Percentiles rank a stretch among this genome's conserved stretches.
Conservation (phyloP, 2,888 invertebrate species). For the Metallyticus violacea region DNA sequence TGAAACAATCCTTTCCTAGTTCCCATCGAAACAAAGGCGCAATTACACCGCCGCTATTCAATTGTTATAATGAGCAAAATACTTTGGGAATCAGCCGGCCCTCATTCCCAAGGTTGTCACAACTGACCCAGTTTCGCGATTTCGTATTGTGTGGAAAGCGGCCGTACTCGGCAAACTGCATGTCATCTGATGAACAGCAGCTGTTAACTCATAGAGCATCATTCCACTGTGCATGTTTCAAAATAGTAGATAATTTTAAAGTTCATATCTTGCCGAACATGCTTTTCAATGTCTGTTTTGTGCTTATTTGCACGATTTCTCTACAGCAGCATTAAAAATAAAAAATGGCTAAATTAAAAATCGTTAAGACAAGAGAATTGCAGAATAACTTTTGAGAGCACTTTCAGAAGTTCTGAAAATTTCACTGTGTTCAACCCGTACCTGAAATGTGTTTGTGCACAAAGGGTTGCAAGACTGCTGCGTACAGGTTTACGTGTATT, state of each 20-base stretch:
- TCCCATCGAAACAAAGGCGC: background rate
- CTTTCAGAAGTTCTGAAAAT: too few relatives aligned
- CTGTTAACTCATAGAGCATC: background rate
- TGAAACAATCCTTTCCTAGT: background rate
- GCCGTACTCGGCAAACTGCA: background rate
- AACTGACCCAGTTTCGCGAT: background rate
- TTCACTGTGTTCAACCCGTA: too few relatives aligned
- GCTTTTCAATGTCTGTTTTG: background rate
- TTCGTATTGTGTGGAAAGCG: background rate
- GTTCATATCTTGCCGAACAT: background rate
- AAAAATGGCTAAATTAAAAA: background rate
- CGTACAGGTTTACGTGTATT: too few relatives aligned
- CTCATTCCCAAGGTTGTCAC: background rate
- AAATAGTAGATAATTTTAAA: background rate
- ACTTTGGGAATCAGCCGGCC: background rate
- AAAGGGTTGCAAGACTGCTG: too few relatives aligned
- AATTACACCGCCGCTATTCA: background rate
- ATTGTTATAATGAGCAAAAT: background rate
- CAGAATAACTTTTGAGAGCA: too few relatives aligned
- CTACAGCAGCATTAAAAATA: background rate
- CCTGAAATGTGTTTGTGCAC: too few relatives aligned
- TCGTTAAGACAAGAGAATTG: background rate
- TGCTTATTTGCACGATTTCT: background rate
- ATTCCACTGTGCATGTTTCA: background rate
- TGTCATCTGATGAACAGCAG: background rate